Percentiles rank a stretch among this genome's conserved stretches.
Conservation (phyloP, 2,888 invertebrate genomes). For the Athripsodes cinereus region DNA sequence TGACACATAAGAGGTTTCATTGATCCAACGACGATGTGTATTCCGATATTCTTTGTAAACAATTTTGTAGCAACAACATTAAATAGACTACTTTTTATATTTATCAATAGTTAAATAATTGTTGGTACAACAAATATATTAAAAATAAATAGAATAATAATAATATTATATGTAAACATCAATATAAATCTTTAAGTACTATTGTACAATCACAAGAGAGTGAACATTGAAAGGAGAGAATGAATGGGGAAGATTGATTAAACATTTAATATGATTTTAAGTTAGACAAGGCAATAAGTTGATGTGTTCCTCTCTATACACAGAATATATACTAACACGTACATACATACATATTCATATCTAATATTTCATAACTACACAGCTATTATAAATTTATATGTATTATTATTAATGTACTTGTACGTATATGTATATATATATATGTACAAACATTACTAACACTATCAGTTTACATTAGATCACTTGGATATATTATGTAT, state of each 20-base stretch:
- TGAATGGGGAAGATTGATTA: neutral
- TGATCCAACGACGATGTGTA: neutral
- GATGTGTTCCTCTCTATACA: neutral
- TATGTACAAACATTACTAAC: no score
- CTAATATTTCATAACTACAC: no score
- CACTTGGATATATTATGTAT: no score
- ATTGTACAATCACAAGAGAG: neutral
- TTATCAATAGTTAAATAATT: neutral
- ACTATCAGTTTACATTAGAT: no score
- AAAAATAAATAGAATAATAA: conserved; percentile 2
- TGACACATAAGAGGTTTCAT: neutral
- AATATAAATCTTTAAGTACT: conserved; percentile 1
- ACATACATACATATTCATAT: no score
- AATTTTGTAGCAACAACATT: neutral
- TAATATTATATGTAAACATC: neutral
- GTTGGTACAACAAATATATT: neutral
- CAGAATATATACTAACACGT: neutral
- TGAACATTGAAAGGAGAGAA: neutral
- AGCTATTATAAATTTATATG: no score
- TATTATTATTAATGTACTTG: no score
- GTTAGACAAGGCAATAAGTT: neutral
- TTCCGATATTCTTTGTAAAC: neutral
- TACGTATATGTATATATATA: no score
- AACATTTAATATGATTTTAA: neutral
- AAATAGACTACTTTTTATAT: neutral